A percentile compares a stretch with the other conserved stretches of the same genome.
phyloP scores from a whole-genome alignment of 2,888 invertebrate species.

The Operophtera brumata region DNA sequence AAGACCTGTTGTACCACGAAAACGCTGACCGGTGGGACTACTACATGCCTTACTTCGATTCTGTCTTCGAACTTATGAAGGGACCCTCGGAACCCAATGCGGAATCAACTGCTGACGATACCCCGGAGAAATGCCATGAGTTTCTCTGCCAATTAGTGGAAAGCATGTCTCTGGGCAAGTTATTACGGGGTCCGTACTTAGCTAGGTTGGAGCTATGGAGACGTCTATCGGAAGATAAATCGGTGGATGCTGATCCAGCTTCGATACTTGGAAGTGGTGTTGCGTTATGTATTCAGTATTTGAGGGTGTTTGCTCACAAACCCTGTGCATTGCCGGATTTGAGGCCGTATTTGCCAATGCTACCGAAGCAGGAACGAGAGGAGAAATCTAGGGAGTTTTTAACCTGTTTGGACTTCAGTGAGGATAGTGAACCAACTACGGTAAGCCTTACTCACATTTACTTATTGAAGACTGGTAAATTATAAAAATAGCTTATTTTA shows the following conservation, averaged over 20 bases:
- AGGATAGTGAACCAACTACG: conserved; percentile 82
- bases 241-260: conserved; percentile 76
- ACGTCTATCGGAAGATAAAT: conserved; percentile 62
- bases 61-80: conserved; percentile 83
- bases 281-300: conserved; percentile 88
- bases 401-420: conserved; percentile 83
- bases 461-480: no score
- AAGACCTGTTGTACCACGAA: conserved; percentile 84
- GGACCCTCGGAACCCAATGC: conserved; percentile 35
- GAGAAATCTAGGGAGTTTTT: conserved; percentile 81
- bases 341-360: conserved; percentile 85
- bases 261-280: conserved; percentile 82
- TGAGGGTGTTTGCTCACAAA: conserved; percentile 90
- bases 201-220: conserved; percentile 89
- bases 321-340: conserved; percentile 93
- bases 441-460: conserved; percentile 58
- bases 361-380: conserved; percentile 83
- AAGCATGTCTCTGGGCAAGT: conserved; percentile 67
- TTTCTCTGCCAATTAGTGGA: conserved; percentile 77
- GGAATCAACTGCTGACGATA: conserved; percentile 59
- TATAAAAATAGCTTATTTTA: no score
- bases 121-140: conserved; percentile 70
- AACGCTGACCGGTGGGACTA: conserved; percentile 88
- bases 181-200: conserved; percentile 89
- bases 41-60: conserved; percentile 86